These are phyloP conservation scores for Mactra quadrangularis DNA, from an alignment of 1,140 invertebrate species.

Conservation along the genomic window DNA sequence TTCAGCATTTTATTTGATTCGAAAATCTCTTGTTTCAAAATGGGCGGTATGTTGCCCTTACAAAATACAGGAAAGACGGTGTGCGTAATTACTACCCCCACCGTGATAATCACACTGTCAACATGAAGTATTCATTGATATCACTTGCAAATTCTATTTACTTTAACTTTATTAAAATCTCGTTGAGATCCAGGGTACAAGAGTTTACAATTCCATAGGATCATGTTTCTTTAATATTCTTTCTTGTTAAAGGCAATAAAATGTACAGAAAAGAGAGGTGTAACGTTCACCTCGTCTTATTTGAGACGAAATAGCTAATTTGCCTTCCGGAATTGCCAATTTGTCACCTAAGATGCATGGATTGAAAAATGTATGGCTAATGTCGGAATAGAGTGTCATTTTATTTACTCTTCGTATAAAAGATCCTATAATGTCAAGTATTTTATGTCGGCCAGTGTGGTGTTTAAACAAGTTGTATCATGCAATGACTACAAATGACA, in stretches of 20 bases:
- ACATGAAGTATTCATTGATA: constrained; percentile 35
- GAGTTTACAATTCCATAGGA: constrained; percentile 14
- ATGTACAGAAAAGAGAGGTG: background rate
- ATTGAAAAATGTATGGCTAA: background rate
- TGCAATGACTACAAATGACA: too few relatives aligned
- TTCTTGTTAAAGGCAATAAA: constrained; percentile 13
- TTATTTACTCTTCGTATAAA: too few relatives aligned
- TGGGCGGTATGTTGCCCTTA: constrained; percentile 40
- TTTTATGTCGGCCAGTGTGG: too few relatives aligned
- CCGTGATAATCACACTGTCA: constrained; percentile 24
- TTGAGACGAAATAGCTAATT: constrained; percentile 11
- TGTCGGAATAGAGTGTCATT: constrained; percentile 1
- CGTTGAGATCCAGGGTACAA: background rate
- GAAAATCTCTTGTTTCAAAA: constrained; percentile 32
- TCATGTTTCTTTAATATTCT: constrained; percentile 19
- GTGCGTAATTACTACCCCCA: constrained; percentile 22
- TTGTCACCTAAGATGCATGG: background rate
- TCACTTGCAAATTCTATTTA: constrained; percentile 52
- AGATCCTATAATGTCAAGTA: too few relatives aligned
- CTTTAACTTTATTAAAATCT: constrained; percentile 46
- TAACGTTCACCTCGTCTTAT: background rate
- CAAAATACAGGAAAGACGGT: constrained; percentile 45
- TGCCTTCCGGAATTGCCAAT: constrained; percentile 9
- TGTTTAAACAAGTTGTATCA: too few relatives aligned
- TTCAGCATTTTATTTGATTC: constrained; percentile 26